Base-by-base conservation (phyloP, 2,888 invertebrate genomes). In the Agrotis ipsilon region DNA sequence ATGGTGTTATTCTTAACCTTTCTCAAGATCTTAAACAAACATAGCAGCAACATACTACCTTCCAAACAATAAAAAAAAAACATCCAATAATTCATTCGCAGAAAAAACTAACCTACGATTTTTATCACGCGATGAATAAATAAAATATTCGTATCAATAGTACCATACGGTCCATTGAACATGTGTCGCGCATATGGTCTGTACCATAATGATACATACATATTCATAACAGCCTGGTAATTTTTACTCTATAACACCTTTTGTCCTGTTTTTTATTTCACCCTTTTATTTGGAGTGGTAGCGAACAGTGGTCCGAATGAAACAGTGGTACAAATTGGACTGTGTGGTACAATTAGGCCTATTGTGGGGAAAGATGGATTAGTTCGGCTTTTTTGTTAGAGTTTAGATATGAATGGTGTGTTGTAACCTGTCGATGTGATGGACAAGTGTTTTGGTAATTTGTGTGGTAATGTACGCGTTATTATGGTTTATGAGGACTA, bases 171-270 rank as follows among this genome's bases (percentile, higher is more conserved):
- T 91, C 90, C 92, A 92, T 90, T 87, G 92, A 80, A 90, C 94
- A 94, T 93, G 93, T 94, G 94, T 91, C 88, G 91, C 85, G 84
- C 94, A 94, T 87, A 94, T 94, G 94, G 85, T 91, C 66, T 61
- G 54, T 62, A 65, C 89, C 32, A 78, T 82, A 82, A 78, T 78
- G 79, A 78, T 82, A 89, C 88, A 88, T 92, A 91, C 90, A 92
- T 92, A 91, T 90, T 92, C 89, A 90, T 93, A 92, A 91, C 89
- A 90, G 91, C 87, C 89, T 87, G 89, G 90, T 91, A 93, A 92
- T 92, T 92, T 88, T 89, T 87, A 89, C 89, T 88, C 65, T 87
- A 89, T 89, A 90, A 88, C 89, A 89, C 90, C 92, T 91, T 92
- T 93, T 93, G 92, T 92, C 66, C 69, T 27, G 69, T 89, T 92